A percentile compares a stretch with the other conserved stretches of the same genome.
Conservation (phyloP, 2,113 vertebrate species). For the Leptodactylus fuscus region DNA sequence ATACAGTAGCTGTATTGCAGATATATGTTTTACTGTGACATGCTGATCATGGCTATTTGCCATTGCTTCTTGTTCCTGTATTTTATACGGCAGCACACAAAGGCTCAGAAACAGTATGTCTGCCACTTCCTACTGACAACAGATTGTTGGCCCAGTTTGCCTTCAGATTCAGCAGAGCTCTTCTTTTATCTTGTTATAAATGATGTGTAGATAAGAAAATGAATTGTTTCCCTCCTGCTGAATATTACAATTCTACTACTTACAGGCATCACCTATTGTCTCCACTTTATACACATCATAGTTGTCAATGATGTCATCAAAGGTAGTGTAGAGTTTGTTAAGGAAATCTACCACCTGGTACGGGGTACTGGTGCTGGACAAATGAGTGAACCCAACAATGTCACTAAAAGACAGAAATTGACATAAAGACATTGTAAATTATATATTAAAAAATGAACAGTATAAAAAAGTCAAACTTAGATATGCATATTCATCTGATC, state of each 20-base stretch:
- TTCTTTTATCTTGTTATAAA: background rate
- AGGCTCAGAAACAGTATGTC: too few species aligned
- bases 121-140: background rate
- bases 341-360: constrained; percentile 84
- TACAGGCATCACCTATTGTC: constrained; percentile 83
- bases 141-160: background rate
- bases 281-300: constrained; percentile 87
- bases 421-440: background rate
- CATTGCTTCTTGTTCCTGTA: too few species aligned
- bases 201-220: background rate
- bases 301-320: constrained; percentile 85
- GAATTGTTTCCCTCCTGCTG: background rate
- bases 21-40: too few species aligned
- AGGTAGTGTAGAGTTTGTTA: constrained; percentile 83
- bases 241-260: constrained; percentile 67
- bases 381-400: constrained; percentile 85
- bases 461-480: background rate
- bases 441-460: background rate
- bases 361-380: constrained; percentile 82
- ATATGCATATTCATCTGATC: background rate
- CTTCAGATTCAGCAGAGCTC: background rate
- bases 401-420: constrained; percentile 75
- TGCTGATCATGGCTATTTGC: too few species aligned
- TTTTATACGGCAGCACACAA: too few species aligned
- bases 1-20: too few species aligned